A percentile compares a stretch with the other conserved stretches of the same genome.
Conservation (phyloP, 2,113 vertebrate species). For the Procavia capensis region DNA sequence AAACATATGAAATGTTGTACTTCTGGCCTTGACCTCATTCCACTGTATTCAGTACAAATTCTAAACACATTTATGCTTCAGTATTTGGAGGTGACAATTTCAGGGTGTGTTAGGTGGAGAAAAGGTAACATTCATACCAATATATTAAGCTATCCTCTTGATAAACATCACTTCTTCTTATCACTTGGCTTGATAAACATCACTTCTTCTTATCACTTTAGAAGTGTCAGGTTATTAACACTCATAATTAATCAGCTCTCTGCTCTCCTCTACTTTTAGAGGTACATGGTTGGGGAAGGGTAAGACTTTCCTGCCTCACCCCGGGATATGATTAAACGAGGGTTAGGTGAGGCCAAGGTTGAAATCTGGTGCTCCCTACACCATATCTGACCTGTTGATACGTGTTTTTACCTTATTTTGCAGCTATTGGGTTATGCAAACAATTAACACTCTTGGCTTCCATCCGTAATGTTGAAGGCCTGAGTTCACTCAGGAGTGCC, state of each 20-base stretch:
- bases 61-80: slow-evolving; percentile 45
- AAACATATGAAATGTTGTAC: slow-evolving; percentile 60
- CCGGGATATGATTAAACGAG: not conserved
- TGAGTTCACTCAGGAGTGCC: not conserved
- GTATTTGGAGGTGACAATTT: slow-evolving; percentile 55
- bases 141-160: slow-evolving; percentile 22
- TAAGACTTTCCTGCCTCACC: not conserved
- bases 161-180: not conserved
- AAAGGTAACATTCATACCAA: slow-evolving; percentile 10
- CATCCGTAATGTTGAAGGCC: not conserved
- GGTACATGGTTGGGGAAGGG: accelerated
- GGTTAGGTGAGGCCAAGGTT: not conserved
- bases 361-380: not conserved
- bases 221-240: slow-evolving; percentile 16
- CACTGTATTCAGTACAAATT: slow-evolving; percentile 57
- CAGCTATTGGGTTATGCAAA: too few relatives aligned
- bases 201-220: not conserved
- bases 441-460: too few relatives aligned
- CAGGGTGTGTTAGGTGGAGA: not conserved
- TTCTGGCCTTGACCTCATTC: slow-evolving; percentile 54
- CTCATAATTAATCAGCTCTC: slow-evolving; percentile 20
- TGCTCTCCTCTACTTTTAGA: not conserved
- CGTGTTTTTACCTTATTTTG: not conserved
- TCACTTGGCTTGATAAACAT: not conserved
- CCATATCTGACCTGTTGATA: not conserved